Evolutionary conservation across 2,113 vertebrate species (phyloP), one percentile per base, ranked within the genome.

Genomic region (Proteles cristata): DNA sequence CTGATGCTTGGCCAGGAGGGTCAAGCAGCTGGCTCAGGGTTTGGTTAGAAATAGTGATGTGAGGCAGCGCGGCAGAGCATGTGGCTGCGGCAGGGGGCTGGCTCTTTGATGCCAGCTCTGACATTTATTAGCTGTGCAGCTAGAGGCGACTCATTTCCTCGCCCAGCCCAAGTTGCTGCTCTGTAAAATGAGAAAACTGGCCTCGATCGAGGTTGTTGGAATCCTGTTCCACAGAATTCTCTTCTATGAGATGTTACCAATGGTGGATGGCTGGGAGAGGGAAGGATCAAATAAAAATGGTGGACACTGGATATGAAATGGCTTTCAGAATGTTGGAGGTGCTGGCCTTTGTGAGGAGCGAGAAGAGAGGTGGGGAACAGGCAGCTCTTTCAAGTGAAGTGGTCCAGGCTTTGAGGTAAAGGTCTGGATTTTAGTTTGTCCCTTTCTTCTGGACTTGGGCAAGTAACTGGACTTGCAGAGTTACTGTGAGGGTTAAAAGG

Each of bases 261-360:
- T 2, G 39, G 63, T 43, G 19, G 48, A 26, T 19, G 73, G 84
- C 35, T n/a, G 7, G 4, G 7, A 14, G 74, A 6, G 1, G 12
- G 48, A 74, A 50, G 48, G 58, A 58, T 12, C 8, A 21, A n/a
- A 39, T 48, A 25, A 50, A 84, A 84, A 58, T 12, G 63, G 55
- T 0, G 1, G 28, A 45, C 0, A 4, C 14, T 2, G 7, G 58
- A 26, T 28, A 4, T 4, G 1, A 8, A 55, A n/a, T 9, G 74
- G 21, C 10, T 21, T 17, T 58, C 0, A 19, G 4, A 11, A 11
- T 43, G 35, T 87, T 39, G 16, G 14, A 39, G 26, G 25, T 0
- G 43, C 7, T 1, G 25, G 63, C 11, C 35, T 53, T 5, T 0
- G 0, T 8, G 19, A 45, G 31, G 48, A 88, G 73, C 10, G 15